Conservation (phyloP, 2,888 invertebrate genomes). For the Thumatha senex region DNA sequence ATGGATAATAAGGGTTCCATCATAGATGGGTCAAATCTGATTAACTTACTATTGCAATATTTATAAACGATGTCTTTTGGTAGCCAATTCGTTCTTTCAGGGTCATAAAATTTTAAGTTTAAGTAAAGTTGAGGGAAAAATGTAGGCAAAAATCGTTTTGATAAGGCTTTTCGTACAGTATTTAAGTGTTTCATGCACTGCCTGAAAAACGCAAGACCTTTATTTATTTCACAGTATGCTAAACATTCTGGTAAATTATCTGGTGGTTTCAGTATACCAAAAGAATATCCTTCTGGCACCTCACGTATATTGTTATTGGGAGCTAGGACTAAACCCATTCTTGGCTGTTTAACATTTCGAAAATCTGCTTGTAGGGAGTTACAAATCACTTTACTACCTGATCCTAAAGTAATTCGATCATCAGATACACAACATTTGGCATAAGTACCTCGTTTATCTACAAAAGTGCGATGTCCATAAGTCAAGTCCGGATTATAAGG, state of each 20-base stretch:
- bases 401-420: slow-evolving; percentile 61
- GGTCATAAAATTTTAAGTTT: slow-evolving; percentile 60
- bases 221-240: slow-evolving; percentile 57
- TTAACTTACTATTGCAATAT: slow-evolving; percentile 62
- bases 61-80: slow-evolving; percentile 68
- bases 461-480: slow-evolving; percentile 68
- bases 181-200: slow-evolving; percentile 75
- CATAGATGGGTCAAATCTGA: slow-evolving; percentile 71
- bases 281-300: slow-evolving; percentile 72
- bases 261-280: slow-evolving; percentile 69
- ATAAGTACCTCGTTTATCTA: slow-evolving; percentile 75
- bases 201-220: slow-evolving; percentile 62
- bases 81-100: slow-evolving; percentile 71
- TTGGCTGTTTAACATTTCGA: slow-evolving; percentile 53
- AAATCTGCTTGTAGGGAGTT: slow-evolving; percentile 71
- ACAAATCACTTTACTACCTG: slow-evolving; percentile 50
- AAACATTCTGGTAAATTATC: slow-evolving; percentile 74
- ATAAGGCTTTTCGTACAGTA: slow-evolving; percentile 58
- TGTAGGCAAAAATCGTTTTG: slow-evolving; percentile 52
- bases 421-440: slow-evolving; percentile 72
- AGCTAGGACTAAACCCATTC: slow-evolving; percentile 64
- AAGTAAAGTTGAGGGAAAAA: slow-evolving; percentile 61
- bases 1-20: slow-evolving; percentile 76
- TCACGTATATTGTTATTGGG: slow-evolving; percentile 75
- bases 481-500: slow-evolving; percentile 66